These are phyloP conservation scores for Pelecanus crispus DNA, from an alignment of 2,113 vertebrate species.

Conservation along the genomic window DNA sequence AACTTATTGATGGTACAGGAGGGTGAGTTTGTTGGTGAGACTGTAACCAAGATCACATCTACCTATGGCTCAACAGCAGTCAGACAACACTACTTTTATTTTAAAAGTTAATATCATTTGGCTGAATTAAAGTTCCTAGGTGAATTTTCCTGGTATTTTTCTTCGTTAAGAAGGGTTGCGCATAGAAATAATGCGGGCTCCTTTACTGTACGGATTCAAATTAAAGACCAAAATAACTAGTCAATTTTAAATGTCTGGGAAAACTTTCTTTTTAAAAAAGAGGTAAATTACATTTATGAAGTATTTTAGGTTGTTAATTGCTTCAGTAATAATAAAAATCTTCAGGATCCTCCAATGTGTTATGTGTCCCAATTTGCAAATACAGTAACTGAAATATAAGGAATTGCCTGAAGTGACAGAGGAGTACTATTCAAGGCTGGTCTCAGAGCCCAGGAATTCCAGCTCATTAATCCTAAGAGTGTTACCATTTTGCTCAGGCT, in stretches of 20 bases:
- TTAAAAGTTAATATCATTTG: background rate
- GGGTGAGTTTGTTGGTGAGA: slow-evolving; percentile 78
- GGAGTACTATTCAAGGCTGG: background rate
- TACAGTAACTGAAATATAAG: background rate
- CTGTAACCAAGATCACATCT: background rate
- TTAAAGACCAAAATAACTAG: background rate
- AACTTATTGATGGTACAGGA: slow-evolving; percentile 88
- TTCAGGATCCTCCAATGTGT: background rate
- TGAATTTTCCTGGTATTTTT: background rate
- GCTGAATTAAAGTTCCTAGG: background rate
- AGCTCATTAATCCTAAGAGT: background rate
- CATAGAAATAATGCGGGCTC: background rate
- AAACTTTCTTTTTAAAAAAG: background rate
- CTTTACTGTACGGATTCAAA: background rate
- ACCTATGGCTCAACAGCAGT: background rate
- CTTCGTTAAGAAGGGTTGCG: background rate
- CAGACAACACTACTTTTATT: background rate
- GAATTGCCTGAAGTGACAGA: background rate
- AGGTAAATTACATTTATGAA: background rate
- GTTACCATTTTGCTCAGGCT: background rate
- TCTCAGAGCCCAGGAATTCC: background rate
- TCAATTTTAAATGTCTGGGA: background rate
- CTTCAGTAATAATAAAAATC: background rate
- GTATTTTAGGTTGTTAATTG: background rate
- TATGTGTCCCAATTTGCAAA: background rate